A percentile compares a stretch with the other conserved stretches of the same genome.
Evolutionary conservation across 2,888 invertebrate species (phyloP).

Genomic region (Drosophila prolongata): DNA sequence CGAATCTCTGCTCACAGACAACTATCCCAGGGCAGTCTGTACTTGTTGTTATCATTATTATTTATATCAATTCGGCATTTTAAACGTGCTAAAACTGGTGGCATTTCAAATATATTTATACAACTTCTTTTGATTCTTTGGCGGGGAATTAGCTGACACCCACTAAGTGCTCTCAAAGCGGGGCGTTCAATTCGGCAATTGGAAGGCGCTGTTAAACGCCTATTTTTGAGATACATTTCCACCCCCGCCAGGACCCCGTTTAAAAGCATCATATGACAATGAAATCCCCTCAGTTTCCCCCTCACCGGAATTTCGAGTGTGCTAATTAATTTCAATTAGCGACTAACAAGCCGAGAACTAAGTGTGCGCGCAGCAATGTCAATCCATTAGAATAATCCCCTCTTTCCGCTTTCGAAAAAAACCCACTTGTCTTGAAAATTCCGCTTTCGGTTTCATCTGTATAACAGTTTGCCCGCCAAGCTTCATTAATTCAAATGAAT

Average conservation of each 20-base stretch:
- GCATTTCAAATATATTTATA: constrained; percentile 24
- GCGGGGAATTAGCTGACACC: constrained; percentile 21
- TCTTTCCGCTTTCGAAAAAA: constrained; percentile 14
- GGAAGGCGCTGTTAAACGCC: constrained; percentile 29
- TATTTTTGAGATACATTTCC: constrained; percentile 13
- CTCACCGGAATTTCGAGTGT: constrained; percentile 46
- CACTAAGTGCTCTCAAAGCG: constrained; percentile 24
- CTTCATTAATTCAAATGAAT: constrained; percentile 44
- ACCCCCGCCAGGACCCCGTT: constrained; percentile 2
- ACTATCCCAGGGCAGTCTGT: constrained; percentile 24
- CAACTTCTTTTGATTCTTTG: constrained; percentile 8
- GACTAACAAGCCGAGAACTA: constrained; percentile 51
- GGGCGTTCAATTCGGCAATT: constrained; percentile 9
- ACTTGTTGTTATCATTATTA: constrained; percentile 10
- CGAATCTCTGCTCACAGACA: constrained; percentile 2
- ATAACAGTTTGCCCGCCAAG: constrained; percentile 39
- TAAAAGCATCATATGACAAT: constrained; percentile 68
- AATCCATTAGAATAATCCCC: constrained; percentile 42
- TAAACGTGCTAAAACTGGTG: constrained; percentile 31
- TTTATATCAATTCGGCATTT: constrained; percentile 10
- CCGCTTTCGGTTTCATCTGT: constrained; percentile 71
- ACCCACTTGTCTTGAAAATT: constrained; percentile 41
- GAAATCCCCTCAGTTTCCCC: constrained; percentile 9
- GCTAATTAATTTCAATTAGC: constrained; percentile 81
- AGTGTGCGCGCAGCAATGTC: constrained; percentile 18